Conservation (phyloP, 2,888 invertebrate species). For the Drosophila leonis region DNA sequence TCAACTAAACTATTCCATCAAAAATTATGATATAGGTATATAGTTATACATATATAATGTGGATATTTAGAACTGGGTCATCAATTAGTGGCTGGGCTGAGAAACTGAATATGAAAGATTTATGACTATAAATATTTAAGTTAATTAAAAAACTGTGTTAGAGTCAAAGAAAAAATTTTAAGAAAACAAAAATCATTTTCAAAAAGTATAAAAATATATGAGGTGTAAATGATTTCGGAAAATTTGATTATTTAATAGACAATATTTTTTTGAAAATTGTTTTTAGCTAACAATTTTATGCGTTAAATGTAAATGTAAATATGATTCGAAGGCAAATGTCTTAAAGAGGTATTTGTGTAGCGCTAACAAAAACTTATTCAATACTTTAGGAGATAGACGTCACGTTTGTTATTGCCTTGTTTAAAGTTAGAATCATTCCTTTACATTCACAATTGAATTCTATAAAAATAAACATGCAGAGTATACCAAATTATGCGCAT, state of each 20-base stretch:
- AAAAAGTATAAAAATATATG: background rate
- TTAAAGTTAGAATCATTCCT: conserved; percentile 22
- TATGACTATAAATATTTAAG: conserved; percentile 5
- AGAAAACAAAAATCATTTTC: background rate
- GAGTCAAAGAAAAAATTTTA: background rate
- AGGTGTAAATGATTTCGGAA: background rate
- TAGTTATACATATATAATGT: background rate
- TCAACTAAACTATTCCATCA: conserved; percentile 22
- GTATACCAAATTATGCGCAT: conserved; percentile 37
- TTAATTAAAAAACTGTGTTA: background rate
- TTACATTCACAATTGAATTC: conserved; percentile 32
- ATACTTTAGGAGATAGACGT: conserved; percentile 26
- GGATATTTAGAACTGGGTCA: conserved; percentile 51
- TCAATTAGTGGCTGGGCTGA: conserved; percentile 28
- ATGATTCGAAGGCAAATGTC: background rate
- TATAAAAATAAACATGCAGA: conserved; percentile 41
- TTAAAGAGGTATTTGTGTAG: background rate
- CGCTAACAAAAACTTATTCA: background rate
- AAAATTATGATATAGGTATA: background rate
- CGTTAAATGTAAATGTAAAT: conserved; percentile 2
- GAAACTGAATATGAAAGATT: conserved; percentile 6
- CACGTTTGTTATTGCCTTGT: conserved; percentile 15
- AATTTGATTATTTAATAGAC: background rate
- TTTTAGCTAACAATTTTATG: background rate
- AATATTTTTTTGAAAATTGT: background rate